These are phyloP conservation scores for Campoplex capitator DNA, from an alignment of 2,888 invertebrate genomes.

Conservation along the genomic window DNA sequence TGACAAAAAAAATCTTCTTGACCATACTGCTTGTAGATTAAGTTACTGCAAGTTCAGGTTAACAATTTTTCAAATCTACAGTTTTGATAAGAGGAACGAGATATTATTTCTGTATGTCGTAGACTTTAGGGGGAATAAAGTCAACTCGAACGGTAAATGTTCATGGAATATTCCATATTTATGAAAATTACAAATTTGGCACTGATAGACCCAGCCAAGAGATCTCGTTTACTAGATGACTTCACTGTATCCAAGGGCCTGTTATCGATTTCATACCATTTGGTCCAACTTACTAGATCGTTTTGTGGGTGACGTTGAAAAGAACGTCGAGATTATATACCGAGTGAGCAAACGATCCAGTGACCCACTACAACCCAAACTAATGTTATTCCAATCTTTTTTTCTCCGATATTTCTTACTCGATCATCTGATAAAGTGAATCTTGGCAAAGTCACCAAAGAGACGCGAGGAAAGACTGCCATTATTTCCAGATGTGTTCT, in stretches of 20 bases:
- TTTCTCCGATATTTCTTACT: background rate
- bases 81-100: background rate
- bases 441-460: background rate
- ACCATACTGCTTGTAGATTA: background rate
- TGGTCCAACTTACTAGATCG: background rate
- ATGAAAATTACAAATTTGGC: background rate
- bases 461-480: background rate
- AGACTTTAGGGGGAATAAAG: background rate
- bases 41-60: conserved; percentile 3
- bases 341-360: background rate
- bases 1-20: background rate
- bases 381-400: background rate
- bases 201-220: background rate
- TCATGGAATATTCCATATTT: background rate
- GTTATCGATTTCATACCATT: background rate
- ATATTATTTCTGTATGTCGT: background rate
- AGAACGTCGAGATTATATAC: background rate
- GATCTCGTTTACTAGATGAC: background rate
- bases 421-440: background rate
- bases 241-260: background rate
- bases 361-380: background rate
- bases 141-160: background rate
- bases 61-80: background rate
- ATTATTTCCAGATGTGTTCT: background rate
- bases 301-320: background rate